Base-by-base conservation (phyloP, 2,113 vertebrate species). In the Oceanodroma tethys region DNA sequence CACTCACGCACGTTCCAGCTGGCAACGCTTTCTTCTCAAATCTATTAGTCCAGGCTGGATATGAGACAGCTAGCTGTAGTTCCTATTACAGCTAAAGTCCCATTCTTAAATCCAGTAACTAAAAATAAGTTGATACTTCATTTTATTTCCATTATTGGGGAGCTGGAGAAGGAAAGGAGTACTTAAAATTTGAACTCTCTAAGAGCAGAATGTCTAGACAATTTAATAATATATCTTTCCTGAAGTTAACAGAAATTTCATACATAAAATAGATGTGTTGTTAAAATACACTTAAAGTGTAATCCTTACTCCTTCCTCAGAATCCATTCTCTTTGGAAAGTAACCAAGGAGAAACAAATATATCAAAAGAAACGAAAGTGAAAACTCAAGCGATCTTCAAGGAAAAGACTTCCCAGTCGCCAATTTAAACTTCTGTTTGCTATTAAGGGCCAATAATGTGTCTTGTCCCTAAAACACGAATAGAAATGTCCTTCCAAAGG, bases 41-140 rank as follows among this genome's bases (percentile, higher is more conserved):
- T 70, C 67, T 87, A 32, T 74, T 73, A 79, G 89, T 45, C 47
- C 72, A 45, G 74, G 81, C 82, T 83, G 45, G 65, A 48, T 25
- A 62, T 10, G 50, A 40, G 79, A 68, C 65, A 97, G 48, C 55
- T 71, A 94, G 53, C 85, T 91, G 45, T 17, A 75, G 80, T 50
- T 94, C 58, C 73, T 26, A 25, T 50, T 68, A 93, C 81, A 87
- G 68, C 36, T 29, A 25, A 92, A 90, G 52, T n/a, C 91, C 82
- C 68, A 80, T 78, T 73, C 95, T 96, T 88, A 96, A 95, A 93
- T 80, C 76, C 83, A 91, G 81, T 72, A 78, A 75, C 86, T 92
- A 96, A 92, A 95, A 96, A 71, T 91, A 93, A 79, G 66, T 22
- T 34, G 55, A 81, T 89, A 60, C 26, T 88, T 82, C 52, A 74